Percentiles rank a stretch among this genome's conserved stretches.
Conservation (phyloP, 2,888 invertebrate species). For the Sialis lutaria region DNA sequence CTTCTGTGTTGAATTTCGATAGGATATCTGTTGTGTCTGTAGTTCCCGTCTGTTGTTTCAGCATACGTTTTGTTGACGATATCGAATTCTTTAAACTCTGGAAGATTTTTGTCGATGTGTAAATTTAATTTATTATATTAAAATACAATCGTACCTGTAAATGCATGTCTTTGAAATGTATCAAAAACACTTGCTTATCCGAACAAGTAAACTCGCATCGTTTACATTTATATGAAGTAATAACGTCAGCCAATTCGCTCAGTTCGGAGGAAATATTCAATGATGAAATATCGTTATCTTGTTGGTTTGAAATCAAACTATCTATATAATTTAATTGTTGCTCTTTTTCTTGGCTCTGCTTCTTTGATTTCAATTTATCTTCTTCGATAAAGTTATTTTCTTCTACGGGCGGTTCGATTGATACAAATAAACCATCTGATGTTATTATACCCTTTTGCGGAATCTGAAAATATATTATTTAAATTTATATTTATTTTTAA, state of each 20-base stretch:
- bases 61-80: not conserved
- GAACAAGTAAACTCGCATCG: conserved; percentile 20
- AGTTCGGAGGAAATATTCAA: not conserved
- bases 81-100: not conserved
- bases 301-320: no score
- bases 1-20: no score
- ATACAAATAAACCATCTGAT: conserved; percentile 14
- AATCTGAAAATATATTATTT: conserved; percentile 9
- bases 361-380: not conserved
- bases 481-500: not conserved
- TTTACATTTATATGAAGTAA: conserved; percentile 22
- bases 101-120: not conserved
- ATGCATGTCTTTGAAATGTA: conserved; percentile 18
- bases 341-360: conserved; percentile 3
- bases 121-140: not conserved
- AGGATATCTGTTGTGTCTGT: not conserved
- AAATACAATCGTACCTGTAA: not conserved
- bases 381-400: conserved; percentile 1
- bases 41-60: not conserved
- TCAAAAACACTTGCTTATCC: conserved; percentile 16
- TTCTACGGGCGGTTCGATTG: conserved; percentile 11
- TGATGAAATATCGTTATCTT: no score
- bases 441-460: conserved; percentile 14
- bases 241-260: conserved; percentile 15
- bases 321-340: conserved; percentile 3